phyloP scores from a whole-genome alignment of 2,113 vertebrate species.

The Dascyllus trimaculatus region DNA sequence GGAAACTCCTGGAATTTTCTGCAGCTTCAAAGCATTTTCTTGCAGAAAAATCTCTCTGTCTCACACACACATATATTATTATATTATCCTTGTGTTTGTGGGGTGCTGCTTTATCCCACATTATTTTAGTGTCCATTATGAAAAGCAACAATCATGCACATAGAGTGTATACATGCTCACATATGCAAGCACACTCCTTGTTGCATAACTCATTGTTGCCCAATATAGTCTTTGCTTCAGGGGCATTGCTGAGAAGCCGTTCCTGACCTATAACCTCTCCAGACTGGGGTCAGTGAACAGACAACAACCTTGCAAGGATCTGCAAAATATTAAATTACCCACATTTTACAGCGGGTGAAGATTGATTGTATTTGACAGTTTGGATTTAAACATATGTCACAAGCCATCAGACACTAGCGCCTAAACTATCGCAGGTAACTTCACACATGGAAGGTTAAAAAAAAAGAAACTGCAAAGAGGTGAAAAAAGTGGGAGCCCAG shows the following conservation, averaged over 20 bases:
- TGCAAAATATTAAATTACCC: not conserved
- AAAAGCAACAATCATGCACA: not conserved
- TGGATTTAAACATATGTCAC: constrained; percentile 6
- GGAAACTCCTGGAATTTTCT: constrained; percentile 82
- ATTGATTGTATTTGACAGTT: not conserved
- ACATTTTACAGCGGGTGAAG: not conserved
- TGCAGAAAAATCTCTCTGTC: constrained; percentile 25
- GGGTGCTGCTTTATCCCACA: constrained; percentile 16
- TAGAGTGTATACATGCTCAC: not conserved
- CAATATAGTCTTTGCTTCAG: not conserved
- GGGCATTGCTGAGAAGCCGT: not conserved
- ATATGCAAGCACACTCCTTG: not conserved
- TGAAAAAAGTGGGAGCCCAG: not conserved
- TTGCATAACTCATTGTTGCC: not conserved
- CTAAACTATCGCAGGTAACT: not conserved
- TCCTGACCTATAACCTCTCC: constrained; percentile 3
- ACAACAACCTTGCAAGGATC: not conserved
- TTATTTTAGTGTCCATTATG: not conserved
- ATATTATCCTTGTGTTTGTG: not conserved
- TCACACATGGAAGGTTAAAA: not conserved
- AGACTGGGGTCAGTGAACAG: not conserved
- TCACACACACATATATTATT: constrained; percentile 19
- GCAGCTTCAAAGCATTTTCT: constrained; percentile 79
- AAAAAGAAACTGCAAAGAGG: not conserved
- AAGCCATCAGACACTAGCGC: not conserved